Base-by-base conservation (phyloP, 2,113 vertebrate species). In the Anarrhichthys ocellatus region DNA sequence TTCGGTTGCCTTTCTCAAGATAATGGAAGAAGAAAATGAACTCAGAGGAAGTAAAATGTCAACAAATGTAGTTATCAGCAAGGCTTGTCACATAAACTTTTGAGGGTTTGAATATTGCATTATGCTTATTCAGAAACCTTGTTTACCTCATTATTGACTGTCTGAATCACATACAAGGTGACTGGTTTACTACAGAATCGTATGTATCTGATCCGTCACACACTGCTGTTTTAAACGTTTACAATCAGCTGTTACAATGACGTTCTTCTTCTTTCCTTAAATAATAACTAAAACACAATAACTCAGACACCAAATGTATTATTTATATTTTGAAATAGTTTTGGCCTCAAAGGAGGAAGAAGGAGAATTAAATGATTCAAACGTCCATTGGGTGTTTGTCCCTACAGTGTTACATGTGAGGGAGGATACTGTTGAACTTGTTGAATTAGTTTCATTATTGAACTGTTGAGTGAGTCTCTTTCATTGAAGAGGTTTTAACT, bases 21-120 rank as follows among this genome's bases (percentile, higher is more conserved):
- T 90, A 87, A 82, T 65, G 48, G 13, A 18, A 24, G 50, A 24
- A 54, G 73, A 79, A 81, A 88, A 86, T 88, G 78, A 88, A 76
- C 78, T 74, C 44, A 58, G 38, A 46, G 76, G 50, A 80, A 78
- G 71, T 52, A 50, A 84, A 83, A 81, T 80, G 76, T 73, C 79
- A 90, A 65, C 71, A 86, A 64, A 71, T 72, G 46, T 40, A 77
- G 66, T 64, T 76, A 77, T 85, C 82, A 68, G 67, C 10, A 3
- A 56, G 54, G 42, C 5, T 32, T 48, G 66, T 80, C 48, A 82
- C 42, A 40, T 54, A 73, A 79, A 73, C 72, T 54, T 74, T 79
- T 61, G 42, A 79, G 50, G 14, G 15, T 46, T 74, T 32, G 65
- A 50, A 73, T 71, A 54, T 61, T 54, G 59, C 58, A 71, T 48